These are phyloP conservation scores for Corythaeola cristata DNA, from an alignment of 2,113 vertebrate species.

Conservation along the genomic window DNA sequence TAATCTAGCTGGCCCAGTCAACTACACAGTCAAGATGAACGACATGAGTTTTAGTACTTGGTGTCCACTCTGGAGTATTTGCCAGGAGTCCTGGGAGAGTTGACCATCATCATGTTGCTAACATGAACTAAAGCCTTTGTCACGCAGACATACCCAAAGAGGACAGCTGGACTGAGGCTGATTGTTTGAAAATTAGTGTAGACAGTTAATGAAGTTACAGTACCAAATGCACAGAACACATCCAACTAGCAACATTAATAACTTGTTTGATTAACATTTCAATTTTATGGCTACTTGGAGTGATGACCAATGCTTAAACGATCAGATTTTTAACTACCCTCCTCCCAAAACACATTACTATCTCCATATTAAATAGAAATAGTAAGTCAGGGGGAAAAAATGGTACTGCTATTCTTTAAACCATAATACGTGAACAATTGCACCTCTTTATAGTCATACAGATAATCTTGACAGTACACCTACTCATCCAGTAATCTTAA, in stretches of 20 bases:
- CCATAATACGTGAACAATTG: background rate
- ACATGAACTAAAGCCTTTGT: background rate
- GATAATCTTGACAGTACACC: background rate
- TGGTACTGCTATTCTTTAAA: background rate
- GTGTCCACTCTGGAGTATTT: background rate
- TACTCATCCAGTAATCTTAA: background rate
- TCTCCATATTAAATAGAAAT: background rate
- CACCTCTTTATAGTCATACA: background rate
- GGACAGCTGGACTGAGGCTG: background rate
- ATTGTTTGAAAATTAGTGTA: background rate
- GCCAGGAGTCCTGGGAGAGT: background rate
- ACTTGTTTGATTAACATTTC: background rate
- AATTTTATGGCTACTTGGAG: background rate
- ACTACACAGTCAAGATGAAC: background rate
- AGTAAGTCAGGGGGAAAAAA: background rate
- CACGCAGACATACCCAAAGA: background rate
- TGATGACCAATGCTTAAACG: background rate
- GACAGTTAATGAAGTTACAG: background rate
- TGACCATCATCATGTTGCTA: background rate
- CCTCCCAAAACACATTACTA: background rate
- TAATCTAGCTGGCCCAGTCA: background rate
- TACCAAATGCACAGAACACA: background rate
- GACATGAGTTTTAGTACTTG: background rate
- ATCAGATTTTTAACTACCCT: background rate
- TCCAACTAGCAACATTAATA: background rate